phyloP scores from a whole-genome alignment of 2,113 vertebrate species.

The Bostrychus sinensis region DNA sequence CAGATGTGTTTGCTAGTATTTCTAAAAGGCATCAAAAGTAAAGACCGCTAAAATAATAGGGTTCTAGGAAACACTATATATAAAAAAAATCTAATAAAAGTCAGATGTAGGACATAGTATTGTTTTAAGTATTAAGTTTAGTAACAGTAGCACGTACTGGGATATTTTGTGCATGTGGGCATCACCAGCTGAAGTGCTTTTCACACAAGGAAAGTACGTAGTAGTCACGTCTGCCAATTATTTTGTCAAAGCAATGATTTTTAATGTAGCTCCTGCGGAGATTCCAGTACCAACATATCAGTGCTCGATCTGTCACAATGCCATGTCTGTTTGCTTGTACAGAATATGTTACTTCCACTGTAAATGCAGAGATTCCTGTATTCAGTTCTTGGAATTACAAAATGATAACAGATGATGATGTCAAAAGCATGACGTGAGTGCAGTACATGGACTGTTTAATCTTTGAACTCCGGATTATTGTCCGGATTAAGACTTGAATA shows the following conservation, averaged over 20 bases:
- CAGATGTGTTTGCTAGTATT: too few relatives aligned
- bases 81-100: too few relatives aligned
- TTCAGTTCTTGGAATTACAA: constrained; percentile 19
- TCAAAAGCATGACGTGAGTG: constrained; percentile 22
- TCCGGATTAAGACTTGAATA: constrained; percentile 39
- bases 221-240: constrained; percentile 21
- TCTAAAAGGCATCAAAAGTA: too few relatives aligned
- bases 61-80: not conserved
- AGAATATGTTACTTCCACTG: too few relatives aligned
- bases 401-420: constrained; percentile 21
- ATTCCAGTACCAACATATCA: constrained; percentile 31
- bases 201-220: constrained; percentile 7
- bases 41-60: constrained; percentile 4
- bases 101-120: too few relatives aligned
- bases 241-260: constrained; percentile 40
- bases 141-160: not conserved
- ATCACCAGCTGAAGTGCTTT: constrained; percentile 19
- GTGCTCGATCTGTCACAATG: not conserved
- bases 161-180: constrained; percentile 6
- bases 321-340: not conserved
- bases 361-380: constrained; percentile 3
- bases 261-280: constrained; percentile 26
- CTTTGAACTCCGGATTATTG: constrained; percentile 27
- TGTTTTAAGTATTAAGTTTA: constrained; percentile 2
- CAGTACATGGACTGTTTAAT: constrained; percentile 25